A percentile compares a stretch with the other conserved stretches of the same genome.
Evolutionary conservation across 35 echinoderm and acorn worm genomes (phyloP).

Genomic region (Chiridota heheva): DNA sequence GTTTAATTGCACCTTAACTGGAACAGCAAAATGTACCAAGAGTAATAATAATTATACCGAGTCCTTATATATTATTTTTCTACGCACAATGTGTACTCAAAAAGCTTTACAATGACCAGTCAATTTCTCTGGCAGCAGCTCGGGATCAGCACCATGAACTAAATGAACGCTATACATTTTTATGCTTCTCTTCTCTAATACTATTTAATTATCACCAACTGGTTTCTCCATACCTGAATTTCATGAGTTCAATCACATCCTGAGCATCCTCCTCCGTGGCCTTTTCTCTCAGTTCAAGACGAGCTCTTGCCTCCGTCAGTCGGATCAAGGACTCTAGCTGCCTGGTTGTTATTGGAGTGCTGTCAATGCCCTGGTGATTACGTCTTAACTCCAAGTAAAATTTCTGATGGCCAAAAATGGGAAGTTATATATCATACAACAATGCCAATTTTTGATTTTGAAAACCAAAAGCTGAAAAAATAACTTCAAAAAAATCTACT

Average conservation of each 20-base stretch:
- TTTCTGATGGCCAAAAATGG: slow-evolving; percentile 35
- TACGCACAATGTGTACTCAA: too few relatives aligned
- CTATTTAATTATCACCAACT: too few relatives aligned
- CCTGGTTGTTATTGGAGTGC: slow-evolving; percentile 91
- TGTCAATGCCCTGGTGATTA: slow-evolving; percentile 78
- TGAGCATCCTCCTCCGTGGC: slow-evolving; percentile 77
- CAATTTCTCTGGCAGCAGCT: too few relatives aligned
- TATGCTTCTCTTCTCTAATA: too few relatives aligned
- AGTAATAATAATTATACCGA: too few relatives aligned
- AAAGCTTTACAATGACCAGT: too few relatives aligned
- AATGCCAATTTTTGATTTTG: background rate
- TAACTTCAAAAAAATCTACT: background rate
- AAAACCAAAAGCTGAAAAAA: background rate
- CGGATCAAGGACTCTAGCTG: slow-evolving; percentile 94
- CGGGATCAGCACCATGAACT: too few relatives aligned
- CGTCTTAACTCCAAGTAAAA: slow-evolving; percentile 96
- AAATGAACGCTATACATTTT: too few relatives aligned
- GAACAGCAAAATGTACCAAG: too few relatives aligned
- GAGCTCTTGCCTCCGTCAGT: slow-evolving; percentile 90
- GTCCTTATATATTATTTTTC: too few relatives aligned
- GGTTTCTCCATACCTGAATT: slow-evolving; percentile 87
- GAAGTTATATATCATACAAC: background rate
- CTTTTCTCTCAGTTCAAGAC: slow-evolving; percentile 87
- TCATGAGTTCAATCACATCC: slow-evolving; percentile 98
- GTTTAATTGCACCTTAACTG: too few relatives aligned